Evolutionary conservation across 1,140 invertebrate species (phyloP).

Genomic region (Scaptomyza montana): DNA sequence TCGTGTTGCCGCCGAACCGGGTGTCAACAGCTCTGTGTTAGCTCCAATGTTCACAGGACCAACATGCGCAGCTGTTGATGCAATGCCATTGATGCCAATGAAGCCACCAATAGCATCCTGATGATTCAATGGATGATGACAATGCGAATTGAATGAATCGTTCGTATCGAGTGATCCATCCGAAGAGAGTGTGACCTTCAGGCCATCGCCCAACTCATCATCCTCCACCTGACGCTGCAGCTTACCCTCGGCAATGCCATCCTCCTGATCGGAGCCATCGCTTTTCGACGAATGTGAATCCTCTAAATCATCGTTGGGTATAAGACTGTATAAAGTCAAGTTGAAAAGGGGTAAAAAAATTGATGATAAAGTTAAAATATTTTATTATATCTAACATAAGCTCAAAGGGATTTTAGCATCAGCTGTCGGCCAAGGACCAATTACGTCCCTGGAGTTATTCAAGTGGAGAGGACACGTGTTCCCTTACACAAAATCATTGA

Average conservation of each 20-base stretch:
- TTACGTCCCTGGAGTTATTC: no score
- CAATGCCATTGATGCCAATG: conserved; percentile 59
- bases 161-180: conserved; percentile 76
- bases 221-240: conserved; percentile 74
- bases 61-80: conserved; percentile 17
- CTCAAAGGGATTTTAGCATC: not conserved
- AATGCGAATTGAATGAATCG: conserved; percentile 79
- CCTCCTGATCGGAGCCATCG: conserved; percentile 85
- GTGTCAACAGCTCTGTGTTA: conserved; percentile 59
- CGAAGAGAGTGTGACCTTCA: conserved; percentile 72
- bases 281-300: conserved; percentile 91
- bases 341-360: not conserved
- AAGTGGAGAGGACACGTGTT: conserved; percentile 28
- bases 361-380: no score
- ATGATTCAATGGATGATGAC: conserved; percentile 79
- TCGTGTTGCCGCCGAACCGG: conserved; percentile 83
- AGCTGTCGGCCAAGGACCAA: conserved; percentile 9
- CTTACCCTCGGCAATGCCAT: conserved; percentile 53
- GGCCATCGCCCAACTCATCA: conserved; percentile 83
- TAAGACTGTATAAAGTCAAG: conserved; percentile 45
- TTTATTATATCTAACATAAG: no score
- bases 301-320: conserved; percentile 85
- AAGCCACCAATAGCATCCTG: conserved; percentile 80
- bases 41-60: conserved; percentile 56
- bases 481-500: conserved; percentile 8